phyloP scores from a whole-genome alignment of 2,113 vertebrate species.

The Mohoua ochrocephala region DNA sequence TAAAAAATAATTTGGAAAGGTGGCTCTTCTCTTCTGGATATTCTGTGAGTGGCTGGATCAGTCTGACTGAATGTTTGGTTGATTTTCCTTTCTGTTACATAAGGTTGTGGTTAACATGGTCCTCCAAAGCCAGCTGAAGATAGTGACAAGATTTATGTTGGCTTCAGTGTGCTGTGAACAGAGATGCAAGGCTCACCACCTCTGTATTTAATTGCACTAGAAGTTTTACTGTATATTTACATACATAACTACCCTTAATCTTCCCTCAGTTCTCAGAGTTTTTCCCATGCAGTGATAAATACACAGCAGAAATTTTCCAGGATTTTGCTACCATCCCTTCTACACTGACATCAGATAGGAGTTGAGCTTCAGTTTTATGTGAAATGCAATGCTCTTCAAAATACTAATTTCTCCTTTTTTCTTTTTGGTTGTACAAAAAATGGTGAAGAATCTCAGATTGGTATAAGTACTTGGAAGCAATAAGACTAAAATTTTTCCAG shows the following conservation, averaged over 20 bases:
- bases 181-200: not conserved
- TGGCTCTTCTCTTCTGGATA: not conserved
- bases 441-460: not conserved
- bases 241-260: not conserved
- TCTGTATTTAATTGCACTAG: not conserved
- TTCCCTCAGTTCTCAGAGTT: not conserved
- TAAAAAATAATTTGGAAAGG: not conserved
- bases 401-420: not conserved
- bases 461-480: not conserved
- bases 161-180: not conserved
- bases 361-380: not conserved
- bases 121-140: not conserved
- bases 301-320: not conserved
- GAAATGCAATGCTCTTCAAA: not conserved
- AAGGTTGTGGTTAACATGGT: not conserved
- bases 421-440: not conserved
- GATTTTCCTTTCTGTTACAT: not conserved
- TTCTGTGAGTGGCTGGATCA: not conserved
- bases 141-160: not conserved
- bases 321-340: not conserved
- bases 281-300: not conserved
- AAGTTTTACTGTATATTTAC: not conserved
- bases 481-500: not conserved
- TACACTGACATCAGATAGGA: not conserved
- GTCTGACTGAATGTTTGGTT: not conserved